Conservation (phyloP, 1,140 invertebrate species). For the Lanistes nyassanus region DNA sequence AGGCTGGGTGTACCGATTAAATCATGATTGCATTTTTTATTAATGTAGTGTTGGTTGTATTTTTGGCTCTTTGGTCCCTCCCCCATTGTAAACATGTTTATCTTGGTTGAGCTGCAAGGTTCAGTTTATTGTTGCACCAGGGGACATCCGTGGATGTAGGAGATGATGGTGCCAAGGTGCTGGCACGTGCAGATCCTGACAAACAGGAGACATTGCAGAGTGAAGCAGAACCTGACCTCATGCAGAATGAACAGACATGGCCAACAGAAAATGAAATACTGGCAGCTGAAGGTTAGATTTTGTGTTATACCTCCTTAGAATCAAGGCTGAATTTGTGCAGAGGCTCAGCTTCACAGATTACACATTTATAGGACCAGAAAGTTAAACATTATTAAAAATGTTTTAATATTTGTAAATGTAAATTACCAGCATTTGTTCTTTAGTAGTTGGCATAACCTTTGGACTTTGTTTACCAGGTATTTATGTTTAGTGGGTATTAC, state of each 20-base stretch:
- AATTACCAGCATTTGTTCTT: too few species aligned
- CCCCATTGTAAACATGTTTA: background rate
- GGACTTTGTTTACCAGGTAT: background rate
- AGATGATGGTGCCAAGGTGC: slow-evolving; percentile 64
- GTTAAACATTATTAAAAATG: background rate
- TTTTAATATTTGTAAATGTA: background rate
- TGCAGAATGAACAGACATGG: slow-evolving; percentile 97
- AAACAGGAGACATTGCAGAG: slow-evolving; percentile 79
- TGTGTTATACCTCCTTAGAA: background rate
- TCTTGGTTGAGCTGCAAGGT: background rate
- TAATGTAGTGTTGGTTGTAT: background rate
- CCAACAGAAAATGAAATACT: slow-evolving; percentile 90
- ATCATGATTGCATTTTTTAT: background rate
- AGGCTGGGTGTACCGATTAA: too few species aligned
- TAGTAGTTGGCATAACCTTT: background rate
- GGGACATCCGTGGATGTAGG: slow-evolving; percentile 61
- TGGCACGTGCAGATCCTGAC: slow-evolving; percentile 75
- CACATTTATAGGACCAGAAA: background rate
- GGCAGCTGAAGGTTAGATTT: slow-evolving; percentile 68
- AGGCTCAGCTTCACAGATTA: background rate
- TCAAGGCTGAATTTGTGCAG: background rate
- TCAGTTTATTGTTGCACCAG: slow-evolving; percentile 32
- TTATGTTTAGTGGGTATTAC: slow-evolving; percentile 5
- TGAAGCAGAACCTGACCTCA: slow-evolving; percentile 87
- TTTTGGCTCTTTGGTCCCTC: background rate